These are phyloP conservation scores for Neostethus bicornis DNA, from an alignment of 2,797 vertebrate species.

Conservation along the genomic window DNA sequence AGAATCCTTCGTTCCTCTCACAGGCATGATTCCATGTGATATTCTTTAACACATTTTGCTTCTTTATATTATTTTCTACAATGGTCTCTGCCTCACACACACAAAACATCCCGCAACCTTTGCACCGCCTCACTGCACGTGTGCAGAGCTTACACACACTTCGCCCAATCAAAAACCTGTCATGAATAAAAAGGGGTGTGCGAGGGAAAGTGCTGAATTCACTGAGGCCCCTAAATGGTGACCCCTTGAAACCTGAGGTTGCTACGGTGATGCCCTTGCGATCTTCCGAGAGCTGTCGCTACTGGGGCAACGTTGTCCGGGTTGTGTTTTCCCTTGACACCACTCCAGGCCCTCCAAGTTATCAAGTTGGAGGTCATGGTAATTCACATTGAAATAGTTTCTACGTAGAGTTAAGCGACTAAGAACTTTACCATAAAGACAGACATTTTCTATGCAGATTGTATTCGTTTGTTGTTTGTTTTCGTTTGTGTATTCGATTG, in stretches of 20 bases:
- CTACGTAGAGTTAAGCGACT: slow-evolving; percentile 51
- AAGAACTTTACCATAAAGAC: slow-evolving; percentile 48
- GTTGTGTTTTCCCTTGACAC: slow-evolving; percentile 33
- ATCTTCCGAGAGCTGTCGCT: slow-evolving; percentile 62
- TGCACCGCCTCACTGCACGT: slow-evolving; percentile 44
- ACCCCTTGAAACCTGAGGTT: slow-evolving; percentile 62
- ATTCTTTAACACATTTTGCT: slow-evolving; percentile 13
- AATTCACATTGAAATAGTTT: slow-evolving; percentile 33
- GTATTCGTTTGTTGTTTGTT: slow-evolving; percentile 16
- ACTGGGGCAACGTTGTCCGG: slow-evolving; percentile 46
- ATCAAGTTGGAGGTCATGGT: slow-evolving; percentile 56
- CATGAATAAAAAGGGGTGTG: slow-evolving; percentile 61
- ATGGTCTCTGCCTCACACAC: slow-evolving; percentile 27
- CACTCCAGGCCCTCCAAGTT: slow-evolving; percentile 51
- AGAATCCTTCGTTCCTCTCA: slow-evolving; percentile 53
- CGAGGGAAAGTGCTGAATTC: slow-evolving; percentile 50
- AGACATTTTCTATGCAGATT: too few relatives aligned
- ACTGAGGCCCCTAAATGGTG: slow-evolving; percentile 52
- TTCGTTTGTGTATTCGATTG: neutral
- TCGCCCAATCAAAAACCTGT: slow-evolving; percentile 67
- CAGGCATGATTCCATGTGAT: slow-evolving; percentile 34
- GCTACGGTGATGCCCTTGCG: slow-evolving; percentile 66
- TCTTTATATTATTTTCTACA: neutral
- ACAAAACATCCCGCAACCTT: slow-evolving; percentile 40
- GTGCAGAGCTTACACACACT: slow-evolving; percentile 48